phyloP scores from a whole-genome alignment of 2,797 vertebrate genomes.

The Pitangus sulphuratus region DNA sequence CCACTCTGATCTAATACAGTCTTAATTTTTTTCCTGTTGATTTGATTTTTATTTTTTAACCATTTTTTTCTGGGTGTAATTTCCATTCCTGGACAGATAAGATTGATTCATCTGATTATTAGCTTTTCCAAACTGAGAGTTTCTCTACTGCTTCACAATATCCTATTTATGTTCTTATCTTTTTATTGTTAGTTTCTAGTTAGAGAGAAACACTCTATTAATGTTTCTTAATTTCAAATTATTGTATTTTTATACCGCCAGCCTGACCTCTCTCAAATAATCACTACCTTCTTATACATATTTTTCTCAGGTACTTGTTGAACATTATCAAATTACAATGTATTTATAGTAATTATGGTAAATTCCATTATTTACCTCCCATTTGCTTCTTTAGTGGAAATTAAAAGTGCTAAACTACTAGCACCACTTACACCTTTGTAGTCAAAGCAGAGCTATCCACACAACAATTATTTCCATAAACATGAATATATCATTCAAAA shows the following conservation, averaged over 20 bases:
- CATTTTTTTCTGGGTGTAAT: not conserved
- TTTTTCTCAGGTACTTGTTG: not conserved
- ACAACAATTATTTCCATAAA: not conserved
- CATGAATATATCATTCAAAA: not conserved
- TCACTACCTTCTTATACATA: not conserved
- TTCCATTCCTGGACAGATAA: not conserved
- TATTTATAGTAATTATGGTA: not conserved
- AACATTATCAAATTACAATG: not conserved
- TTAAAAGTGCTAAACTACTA: not conserved
- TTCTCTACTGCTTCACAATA: not conserved
- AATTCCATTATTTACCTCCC: not conserved
- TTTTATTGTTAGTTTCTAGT: not conserved
- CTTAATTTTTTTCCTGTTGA: not conserved
- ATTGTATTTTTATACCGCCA: not conserved
- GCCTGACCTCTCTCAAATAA: not conserved
- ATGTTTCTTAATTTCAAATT: not conserved
- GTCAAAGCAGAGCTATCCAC: not conserved
- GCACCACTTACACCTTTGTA: not conserved
- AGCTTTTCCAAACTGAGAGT: not conserved
- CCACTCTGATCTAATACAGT: not conserved
- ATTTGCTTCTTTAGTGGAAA: conserved; percentile 1
- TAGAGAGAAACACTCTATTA: too few relatives aligned
- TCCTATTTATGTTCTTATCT: not conserved
- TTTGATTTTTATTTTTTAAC: not conserved
- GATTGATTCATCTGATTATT: not conserved